Conservation (phyloP, 2,797 vertebrate species). For the Periparus ater region DNA sequence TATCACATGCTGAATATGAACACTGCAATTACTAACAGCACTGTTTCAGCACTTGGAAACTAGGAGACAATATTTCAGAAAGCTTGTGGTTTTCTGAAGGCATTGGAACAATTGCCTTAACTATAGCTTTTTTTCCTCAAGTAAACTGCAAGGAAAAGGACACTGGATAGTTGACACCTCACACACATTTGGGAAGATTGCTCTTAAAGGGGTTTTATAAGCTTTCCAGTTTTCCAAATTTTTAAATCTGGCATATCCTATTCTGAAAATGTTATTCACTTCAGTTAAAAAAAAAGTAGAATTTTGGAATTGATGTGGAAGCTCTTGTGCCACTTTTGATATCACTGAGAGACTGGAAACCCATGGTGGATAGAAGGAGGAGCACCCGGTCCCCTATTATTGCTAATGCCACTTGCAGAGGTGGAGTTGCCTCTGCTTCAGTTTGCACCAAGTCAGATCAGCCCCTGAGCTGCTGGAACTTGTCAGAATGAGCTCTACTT, state of each 20-base stretch:
- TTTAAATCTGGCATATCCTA: neutral
- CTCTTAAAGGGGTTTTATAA: neutral
- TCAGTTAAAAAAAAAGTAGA: neutral
- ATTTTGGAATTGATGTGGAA: neutral
- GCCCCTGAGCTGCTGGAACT: neutral
- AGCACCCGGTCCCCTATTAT: neutral
- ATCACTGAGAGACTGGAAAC: neutral
- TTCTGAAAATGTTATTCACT: neutral
- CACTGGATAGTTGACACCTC: neutral
- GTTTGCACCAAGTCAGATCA: neutral
- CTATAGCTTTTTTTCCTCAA: neutral
- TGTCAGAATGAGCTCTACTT: neutral
- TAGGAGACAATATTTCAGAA: neutral
- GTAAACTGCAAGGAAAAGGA: neutral
- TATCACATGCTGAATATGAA: neutral
- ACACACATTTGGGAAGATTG: neutral
- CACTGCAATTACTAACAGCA: neutral
- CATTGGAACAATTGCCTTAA: neutral
- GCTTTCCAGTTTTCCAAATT: neutral
- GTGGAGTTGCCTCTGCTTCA: neutral
- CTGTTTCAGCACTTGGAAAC: neutral
- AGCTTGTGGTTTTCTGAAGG: neutral
- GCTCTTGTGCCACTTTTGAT: neutral
- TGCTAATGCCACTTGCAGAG: accelerated
- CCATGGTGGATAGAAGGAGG: neutral